Evolutionary conservation across 2,888 invertebrate genomes (phyloP).

Genomic region (Hoplodrina blanda): DNA sequence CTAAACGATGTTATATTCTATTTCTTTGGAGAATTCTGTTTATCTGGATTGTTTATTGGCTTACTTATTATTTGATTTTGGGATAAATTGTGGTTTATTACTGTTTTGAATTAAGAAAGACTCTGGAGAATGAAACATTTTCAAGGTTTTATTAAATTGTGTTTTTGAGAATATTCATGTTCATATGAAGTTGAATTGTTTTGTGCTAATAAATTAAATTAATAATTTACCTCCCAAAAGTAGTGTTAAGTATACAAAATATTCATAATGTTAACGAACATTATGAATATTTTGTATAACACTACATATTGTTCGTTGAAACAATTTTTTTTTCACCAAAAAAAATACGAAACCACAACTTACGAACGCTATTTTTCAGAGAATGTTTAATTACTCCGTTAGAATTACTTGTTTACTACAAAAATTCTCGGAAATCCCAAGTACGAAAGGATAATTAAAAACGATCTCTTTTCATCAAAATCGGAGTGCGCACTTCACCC

Average conservation of each 20-base stretch:
- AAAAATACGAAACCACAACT: neutral
- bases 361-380: no score
- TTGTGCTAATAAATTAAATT: no score
- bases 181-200: no score
- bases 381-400: neutral
- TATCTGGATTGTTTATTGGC: constrained; percentile 17
- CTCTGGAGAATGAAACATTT: no score
- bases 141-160: no score
- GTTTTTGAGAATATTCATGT: no score
- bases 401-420: neutral
- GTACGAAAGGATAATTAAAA: constrained; percentile 35
- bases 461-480: constrained; percentile 27
- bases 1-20: constrained; percentile 46
- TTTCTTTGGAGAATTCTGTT: constrained; percentile 29
- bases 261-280: no score
- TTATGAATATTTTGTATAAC: no score
- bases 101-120: neutral
- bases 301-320: no score
- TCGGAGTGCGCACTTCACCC: constrained; percentile 18
- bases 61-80: constrained; percentile 21
- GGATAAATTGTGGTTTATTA: neutral
- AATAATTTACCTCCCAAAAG: neutral
- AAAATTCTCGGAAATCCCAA: constrained; percentile 1
- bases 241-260: neutral
- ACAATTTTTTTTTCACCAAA: neutral